These are phyloP conservation scores for Neria commutata DNA, from an alignment of 2,888 invertebrate species.

Conservation along the genomic window DNA sequence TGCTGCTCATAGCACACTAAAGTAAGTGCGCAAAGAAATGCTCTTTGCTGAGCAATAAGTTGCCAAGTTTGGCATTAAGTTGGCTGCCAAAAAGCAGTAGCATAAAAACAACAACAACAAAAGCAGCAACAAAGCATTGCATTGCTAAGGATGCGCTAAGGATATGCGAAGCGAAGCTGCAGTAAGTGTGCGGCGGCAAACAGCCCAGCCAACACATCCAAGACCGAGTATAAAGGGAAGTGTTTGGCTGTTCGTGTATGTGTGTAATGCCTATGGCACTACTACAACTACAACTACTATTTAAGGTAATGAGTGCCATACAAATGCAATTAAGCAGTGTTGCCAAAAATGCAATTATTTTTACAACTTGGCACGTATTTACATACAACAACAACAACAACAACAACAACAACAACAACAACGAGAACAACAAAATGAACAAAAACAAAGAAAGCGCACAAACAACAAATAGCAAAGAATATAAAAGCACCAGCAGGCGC, in stretches of 20 bases:
- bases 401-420: constrained; percentile 18
- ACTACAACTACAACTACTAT: constrained; percentile 29
- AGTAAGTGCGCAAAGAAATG: background rate
- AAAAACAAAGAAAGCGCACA: constrained; percentile 27
- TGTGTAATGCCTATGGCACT: too few species aligned
- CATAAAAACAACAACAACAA: background rate
- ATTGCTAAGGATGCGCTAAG: too few species aligned
- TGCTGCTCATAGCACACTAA: background rate
- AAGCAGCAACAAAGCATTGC: background rate
- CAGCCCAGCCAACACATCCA: too few species aligned
- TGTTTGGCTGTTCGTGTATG: too few species aligned
- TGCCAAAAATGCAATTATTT: constrained; percentile 42
- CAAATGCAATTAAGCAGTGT: constrained; percentile 53
- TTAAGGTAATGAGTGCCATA: constrained; percentile 54
- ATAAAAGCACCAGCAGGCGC: too few species aligned
- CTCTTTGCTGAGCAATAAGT: constrained; percentile 6
- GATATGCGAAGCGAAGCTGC: too few species aligned
- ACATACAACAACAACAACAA: constrained; percentile 23
- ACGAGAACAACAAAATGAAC: constrained; percentile 13
- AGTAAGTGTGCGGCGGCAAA: too few species aligned
- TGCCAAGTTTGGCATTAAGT: constrained; percentile 21
- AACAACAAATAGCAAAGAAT: too few species aligned
- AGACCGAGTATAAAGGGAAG: too few species aligned
- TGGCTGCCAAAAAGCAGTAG: constrained; percentile 11
- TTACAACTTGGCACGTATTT: constrained; percentile 29